Evolutionary conservation across 1,140 invertebrate genomes (phyloP).

Genomic region (Drosophila ficusphila): DNA sequence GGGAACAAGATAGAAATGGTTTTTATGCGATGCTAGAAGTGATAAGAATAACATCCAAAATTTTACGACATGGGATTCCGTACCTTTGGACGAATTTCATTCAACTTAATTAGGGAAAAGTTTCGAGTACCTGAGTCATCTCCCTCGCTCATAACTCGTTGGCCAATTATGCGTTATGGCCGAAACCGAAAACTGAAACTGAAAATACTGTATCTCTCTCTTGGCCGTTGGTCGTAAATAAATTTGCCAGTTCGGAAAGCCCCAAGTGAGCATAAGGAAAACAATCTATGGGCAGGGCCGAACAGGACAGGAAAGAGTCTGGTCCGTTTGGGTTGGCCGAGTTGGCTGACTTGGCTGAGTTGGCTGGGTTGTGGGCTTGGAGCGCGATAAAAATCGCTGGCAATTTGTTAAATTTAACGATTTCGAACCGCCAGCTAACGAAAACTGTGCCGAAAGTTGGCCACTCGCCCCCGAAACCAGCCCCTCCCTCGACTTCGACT

Average conservation of each 20-base stretch:
- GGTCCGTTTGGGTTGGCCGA: conserved; percentile 16
- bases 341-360: too few relatives aligned
- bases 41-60: conserved; percentile 14
- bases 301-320: conserved; percentile 24
- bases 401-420: conserved; percentile 83
- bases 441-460: conserved; percentile 74
- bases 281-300: conserved; percentile 75
- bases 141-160: conserved; percentile 48
- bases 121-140: conserved; percentile 58
- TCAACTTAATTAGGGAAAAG: conserved; percentile 39
- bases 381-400: conserved; percentile 76
- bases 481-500: conserved; percentile 57
- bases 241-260: conserved; percentile 50
- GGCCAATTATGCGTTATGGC: conserved; percentile 66
- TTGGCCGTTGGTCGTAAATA: conserved; percentile 69
- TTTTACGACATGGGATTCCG: not conserved
- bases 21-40: conserved; percentile 4
- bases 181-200: conserved; percentile 43
- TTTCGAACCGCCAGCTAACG: conserved; percentile 54
- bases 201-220: conserved; percentile 66
- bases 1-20: conserved; percentile 7
- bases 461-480: conserved; percentile 27
- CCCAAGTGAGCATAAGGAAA: conserved; percentile 12
- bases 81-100: conserved; percentile 34
- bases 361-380: conserved; percentile 49